phyloP scores from a whole-genome alignment of 1,140 invertebrate genomes.

The Brachionus plicatilis region DNA sequence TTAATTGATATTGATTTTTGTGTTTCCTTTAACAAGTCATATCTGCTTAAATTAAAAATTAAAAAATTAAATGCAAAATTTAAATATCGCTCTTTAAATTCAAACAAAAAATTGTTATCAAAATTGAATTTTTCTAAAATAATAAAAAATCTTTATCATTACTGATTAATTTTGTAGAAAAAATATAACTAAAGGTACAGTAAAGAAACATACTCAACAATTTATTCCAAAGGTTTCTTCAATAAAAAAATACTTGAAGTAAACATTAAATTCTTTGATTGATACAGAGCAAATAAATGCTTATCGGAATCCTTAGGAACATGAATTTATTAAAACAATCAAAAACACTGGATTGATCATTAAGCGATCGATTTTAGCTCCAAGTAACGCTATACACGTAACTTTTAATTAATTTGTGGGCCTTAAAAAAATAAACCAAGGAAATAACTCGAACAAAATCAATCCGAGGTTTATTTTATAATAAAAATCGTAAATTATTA shows the following conservation, averaged over 20 bases:
- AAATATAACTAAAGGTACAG: not conserved
- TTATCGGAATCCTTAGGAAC: not conserved
- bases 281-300: not conserved
- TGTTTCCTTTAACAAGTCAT: not conserved
- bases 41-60: not conserved
- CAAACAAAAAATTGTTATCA: not conserved
- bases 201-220: not conserved
- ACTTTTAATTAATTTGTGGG: not conserved
- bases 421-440: not conserved
- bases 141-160: not conserved
- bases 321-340: not conserved
- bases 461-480: not conserved
- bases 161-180: not conserved
- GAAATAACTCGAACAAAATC: not conserved
- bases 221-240: not conserved
- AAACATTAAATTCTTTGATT: not conserved
- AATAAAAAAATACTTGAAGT: not conserved
- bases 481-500: not conserved
- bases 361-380: not conserved
- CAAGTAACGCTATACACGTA: not conserved
- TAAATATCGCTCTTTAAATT: not conserved
- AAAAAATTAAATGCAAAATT: not conserved
- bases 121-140: too few relatives aligned
- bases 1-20: not conserved
- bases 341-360: not conserved